Evolutionary conservation across 2,888 invertebrate genomes (phyloP), one percentile per base, ranked within the genome.

Genomic region (Macaria liturata): DNA sequence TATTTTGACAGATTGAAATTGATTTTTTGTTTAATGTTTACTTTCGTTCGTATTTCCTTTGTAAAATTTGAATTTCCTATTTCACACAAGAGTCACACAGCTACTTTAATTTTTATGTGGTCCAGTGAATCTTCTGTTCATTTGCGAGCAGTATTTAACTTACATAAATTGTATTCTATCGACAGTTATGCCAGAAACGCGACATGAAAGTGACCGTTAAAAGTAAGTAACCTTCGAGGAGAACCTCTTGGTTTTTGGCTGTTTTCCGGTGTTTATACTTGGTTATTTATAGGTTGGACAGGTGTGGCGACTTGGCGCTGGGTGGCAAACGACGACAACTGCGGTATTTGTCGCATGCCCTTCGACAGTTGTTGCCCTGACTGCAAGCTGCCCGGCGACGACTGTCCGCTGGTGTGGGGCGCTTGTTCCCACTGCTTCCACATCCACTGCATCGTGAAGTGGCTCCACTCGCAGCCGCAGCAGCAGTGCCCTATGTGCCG

Each of bases 381-480:
- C 87, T 99, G 99, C 91, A 98, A 98, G 88, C 93, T 98, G 66
- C 99, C 99, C 31, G 99, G 99, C 51, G 99, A 99, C 92, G 98
- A 99, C 89, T 99, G 99, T 81, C 99, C 99, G 9, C 88, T 99
- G 81, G 99, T 99, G 45, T 99, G 98, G 98, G 99, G 99, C 61
- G 96, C 97, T 79, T 99, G 99, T 87, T 97, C 98, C 6, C 99
- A 99, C 92, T 99, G 99, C 91, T 99, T 99, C 89, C 99, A 99
- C 88, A 98, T 99, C 89, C 99, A 99, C 88, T 99, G 99, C 91
- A 99, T 99, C 78, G 97, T 98, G 83, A 99, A 99, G 94, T 99
- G 99, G 99, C 93, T 99, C 51, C 98, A 99, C 82, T 97, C 98
- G 20, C 97, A 97, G 87, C 96, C 96, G 72, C 96, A 96, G 87